Conservation (phyloP, 2,797 vertebrate species). For the Channallabes apus region DNA sequence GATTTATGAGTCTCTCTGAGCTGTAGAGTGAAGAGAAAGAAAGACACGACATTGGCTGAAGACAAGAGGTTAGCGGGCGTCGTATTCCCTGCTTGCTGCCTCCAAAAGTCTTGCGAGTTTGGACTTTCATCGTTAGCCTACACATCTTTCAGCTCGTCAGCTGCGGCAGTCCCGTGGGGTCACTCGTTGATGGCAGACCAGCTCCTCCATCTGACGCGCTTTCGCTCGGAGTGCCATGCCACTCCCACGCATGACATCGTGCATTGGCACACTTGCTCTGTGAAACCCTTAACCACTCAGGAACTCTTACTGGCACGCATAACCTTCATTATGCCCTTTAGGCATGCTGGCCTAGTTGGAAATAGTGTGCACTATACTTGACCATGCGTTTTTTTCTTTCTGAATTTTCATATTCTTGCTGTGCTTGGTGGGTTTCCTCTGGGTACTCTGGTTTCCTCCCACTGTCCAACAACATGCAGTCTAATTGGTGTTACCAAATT, state of each 20-base stretch:
- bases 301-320: constrained; percentile 52
- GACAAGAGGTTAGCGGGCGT: constrained; percentile 40
- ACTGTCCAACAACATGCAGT: no score
- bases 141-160: constrained; percentile 62
- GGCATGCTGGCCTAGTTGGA: constrained; percentile 26
- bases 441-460: no score
- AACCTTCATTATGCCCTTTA: constrained; percentile 41
- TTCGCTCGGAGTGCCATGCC: constrained; percentile 56
- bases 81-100: constrained; percentile 49
- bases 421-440: no score
- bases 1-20: constrained; percentile 49
- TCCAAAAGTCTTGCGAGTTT: constrained; percentile 54
- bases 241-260: constrained; percentile 54
- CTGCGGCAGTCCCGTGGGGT: constrained; percentile 55
- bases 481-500: no score
- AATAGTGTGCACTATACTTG: constrained; percentile 18
- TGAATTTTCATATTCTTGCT: no score
- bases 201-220: constrained; percentile 64
- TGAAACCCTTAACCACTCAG: constrained; percentile 52
- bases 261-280: constrained; percentile 53
- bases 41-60: constrained; percentile 25
- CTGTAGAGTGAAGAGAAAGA: constrained; percentile 13
- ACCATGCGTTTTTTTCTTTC: no score
- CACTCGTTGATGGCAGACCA: constrained; percentile 51
- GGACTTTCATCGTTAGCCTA: constrained; percentile 64